These are phyloP conservation scores for Philopotamus ludificatus DNA, from an alignment of 1,140 invertebrate species.

Conservation along the genomic window DNA sequence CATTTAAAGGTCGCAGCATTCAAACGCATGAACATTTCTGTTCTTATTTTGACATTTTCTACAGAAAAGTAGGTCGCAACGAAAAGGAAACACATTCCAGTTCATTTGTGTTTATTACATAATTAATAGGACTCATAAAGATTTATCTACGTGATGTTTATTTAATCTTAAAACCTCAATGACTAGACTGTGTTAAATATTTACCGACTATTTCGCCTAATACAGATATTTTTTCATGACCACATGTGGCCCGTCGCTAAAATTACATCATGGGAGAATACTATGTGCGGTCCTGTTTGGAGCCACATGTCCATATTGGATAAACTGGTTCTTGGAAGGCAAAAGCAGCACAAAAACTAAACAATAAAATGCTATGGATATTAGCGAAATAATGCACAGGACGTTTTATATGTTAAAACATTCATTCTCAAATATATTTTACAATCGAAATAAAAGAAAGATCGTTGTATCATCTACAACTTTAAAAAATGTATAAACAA, in stretches of 20 bases:
- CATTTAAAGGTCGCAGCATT: not conserved
- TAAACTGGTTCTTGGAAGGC: conserved; percentile 20
- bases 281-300: not conserved
- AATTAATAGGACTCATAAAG: not conserved
- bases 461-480: too few relatives aligned
- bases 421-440: not conserved
- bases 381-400: not conserved
- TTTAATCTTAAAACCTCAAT: not conserved
- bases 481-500: too few relatives aligned
- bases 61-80: not conserved
- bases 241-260: not conserved
- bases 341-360: not conserved
- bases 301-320: conserved; percentile 8
- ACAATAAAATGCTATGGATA: not conserved
- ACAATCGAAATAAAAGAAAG: not conserved
- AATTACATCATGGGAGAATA: not conserved
- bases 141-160: not conserved
- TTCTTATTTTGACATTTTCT: not conserved
- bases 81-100: not conserved
- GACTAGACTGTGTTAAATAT: not conserved
- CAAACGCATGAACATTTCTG: not conserved
- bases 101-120: not conserved
- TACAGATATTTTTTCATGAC: not conserved
- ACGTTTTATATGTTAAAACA: not conserved
- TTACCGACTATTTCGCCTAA: not conserved